Percentiles rank a stretch among this genome's conserved stretches.
phyloP scores from a whole-genome alignment of 1,140 invertebrate genomes.

The Trichogramma pretiosum region DNA sequence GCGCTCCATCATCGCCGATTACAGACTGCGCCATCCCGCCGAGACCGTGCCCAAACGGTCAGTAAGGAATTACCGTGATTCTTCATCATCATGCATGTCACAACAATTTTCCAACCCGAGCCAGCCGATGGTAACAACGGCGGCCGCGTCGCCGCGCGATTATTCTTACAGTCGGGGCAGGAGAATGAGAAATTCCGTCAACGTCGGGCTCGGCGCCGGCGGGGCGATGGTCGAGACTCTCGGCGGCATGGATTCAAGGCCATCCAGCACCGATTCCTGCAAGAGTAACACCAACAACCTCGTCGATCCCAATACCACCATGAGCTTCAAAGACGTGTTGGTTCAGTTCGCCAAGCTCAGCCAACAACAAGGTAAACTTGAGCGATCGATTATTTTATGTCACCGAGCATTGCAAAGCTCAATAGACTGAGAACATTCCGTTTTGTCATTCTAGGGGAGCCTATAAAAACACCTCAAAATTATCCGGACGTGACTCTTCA shows the following conservation, averaged over 20 bases:
- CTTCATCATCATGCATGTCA: neutral
- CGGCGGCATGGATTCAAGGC: constrained; percentile 38
- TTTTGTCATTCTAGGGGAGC: constrained; percentile 29
- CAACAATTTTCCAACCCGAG: neutral
- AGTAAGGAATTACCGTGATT: neutral
- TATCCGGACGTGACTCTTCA: constrained; percentile 71
- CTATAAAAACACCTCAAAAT: constrained; percentile 52
- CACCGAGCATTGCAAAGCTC: no score
- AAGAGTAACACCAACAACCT: constrained; percentile 40
- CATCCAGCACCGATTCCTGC: constrained; percentile 48
- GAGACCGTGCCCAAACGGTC: constrained; percentile 57
- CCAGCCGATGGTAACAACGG: no score
- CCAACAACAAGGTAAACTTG: constrained; percentile 42
- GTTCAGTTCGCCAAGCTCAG: constrained; percentile 63
- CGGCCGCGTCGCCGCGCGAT: no score
- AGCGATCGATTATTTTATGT: no score
- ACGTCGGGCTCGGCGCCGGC: constrained; percentile 35
- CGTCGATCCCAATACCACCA: constrained; percentile 33
- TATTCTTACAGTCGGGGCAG: constrained; percentile 31
- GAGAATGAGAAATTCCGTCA: constrained; percentile 41
- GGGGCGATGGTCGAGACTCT: constrained; percentile 40
- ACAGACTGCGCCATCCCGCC: constrained; percentile 64
- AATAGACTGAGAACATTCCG: neutral
- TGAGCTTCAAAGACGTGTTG: constrained; percentile 68
- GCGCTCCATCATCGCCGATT: constrained; percentile 73